Percentiles rank a stretch among this genome's conserved stretches.
These are phyloP conservation scores for Triplophysa bombifrons DNA, from an alignment of 2,797 vertebrate genomes.

Conservation along the genomic window DNA sequence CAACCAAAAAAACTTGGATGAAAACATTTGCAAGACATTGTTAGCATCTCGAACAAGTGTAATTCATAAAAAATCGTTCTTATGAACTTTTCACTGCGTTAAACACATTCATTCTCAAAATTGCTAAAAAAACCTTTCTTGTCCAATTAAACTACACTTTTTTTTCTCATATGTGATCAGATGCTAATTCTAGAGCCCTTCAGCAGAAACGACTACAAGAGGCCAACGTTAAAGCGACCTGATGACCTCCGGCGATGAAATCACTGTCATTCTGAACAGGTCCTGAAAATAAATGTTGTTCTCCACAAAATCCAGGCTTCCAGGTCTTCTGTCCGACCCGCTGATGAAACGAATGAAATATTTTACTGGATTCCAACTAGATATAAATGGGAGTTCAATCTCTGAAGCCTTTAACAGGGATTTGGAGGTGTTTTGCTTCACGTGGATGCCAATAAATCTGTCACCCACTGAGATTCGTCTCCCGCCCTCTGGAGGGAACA, in stretches of 20 bases:
- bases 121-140: not conserved
- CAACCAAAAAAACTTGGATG: too few relatives aligned
- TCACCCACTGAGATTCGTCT: constrained; percentile 87
- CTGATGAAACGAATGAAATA: constrained; percentile 71
- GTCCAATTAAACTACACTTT: not conserved
- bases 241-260: not conserved
- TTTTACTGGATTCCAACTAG: constrained; percentile 72
- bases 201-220: not conserved
- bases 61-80: too few relatives aligned
- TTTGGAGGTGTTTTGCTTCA: constrained; percentile 81
- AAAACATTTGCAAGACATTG: too few relatives aligned
- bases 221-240: not conserved
- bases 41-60: too few relatives aligned
- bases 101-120: too few relatives aligned
- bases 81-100: too few relatives aligned
- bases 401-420: constrained; percentile 78
- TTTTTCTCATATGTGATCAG: not conserved
- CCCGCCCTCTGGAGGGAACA: constrained; percentile 83
- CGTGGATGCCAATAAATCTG: constrained; percentile 90
- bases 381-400: constrained; percentile 81
- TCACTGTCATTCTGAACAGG: constrained; percentile 8
- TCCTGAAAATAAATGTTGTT: constrained; percentile 45
- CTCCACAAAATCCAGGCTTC: constrained; percentile 45
- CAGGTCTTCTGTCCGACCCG: constrained; percentile 34
- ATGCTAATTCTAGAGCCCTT: not conserved